Base-by-base conservation (phyloP, 2,888 invertebrate genomes). In the Operophtera brumata region DNA sequence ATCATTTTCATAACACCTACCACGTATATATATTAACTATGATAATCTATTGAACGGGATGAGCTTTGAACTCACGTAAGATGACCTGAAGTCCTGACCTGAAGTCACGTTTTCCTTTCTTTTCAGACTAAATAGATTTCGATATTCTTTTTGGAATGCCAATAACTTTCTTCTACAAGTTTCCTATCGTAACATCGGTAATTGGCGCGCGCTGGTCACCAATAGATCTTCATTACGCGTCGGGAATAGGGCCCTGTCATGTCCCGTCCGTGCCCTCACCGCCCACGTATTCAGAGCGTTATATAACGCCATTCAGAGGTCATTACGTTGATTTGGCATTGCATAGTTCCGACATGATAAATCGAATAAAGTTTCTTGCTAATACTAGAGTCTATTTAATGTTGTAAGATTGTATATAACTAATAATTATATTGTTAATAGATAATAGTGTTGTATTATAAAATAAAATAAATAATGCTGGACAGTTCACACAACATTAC, bases 181-280 rank as follows among this genome's bases (percentile, higher is more conserved):
- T 54, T 47, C 54, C 52, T 59, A 57, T 59, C 55, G 49, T 44
- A 61, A 61, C 49, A 51, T 53, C 54, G 39, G 61, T 64, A 61
- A 64, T 64, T 64, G 62, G 57, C 66, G 65, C 61, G 64, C 61
- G 51, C 67, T 68, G 69, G 70, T 69, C 69, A 50, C 55, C 64
- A 55, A 77, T 76, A 76, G 70, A 75, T 77, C 76, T 77, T 75
- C 75, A 77, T 77, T 76, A 75, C 57, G 36, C 37, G 57, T 42
- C 47, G 66, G 59, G 69, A 66, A 65, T 65, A 64, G 58, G 65
- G 37, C 32, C 47, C 40, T 47, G 55, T 58, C 51, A 55, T 59
- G 51, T 56, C n/a, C n/a, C n/a, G n/a, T n/a, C 28, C 39, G 36
- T 48, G 28, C 32, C 26, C 40, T 28, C 40, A 48, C 48, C 45